phyloP scores from a whole-genome alignment of 2,888 invertebrate species.

The Rotaria magnacalcarata region DNA sequence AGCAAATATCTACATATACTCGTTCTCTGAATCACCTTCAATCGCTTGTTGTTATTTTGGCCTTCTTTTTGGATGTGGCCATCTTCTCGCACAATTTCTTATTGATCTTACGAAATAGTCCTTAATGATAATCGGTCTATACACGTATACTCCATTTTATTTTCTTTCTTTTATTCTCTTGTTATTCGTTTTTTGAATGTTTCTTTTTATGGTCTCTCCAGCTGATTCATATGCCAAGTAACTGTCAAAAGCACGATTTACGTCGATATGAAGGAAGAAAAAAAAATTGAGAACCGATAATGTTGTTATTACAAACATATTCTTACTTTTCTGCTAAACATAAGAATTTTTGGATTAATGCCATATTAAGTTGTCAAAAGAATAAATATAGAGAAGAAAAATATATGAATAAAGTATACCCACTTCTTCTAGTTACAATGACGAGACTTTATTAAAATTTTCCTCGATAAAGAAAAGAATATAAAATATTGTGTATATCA shows the following conservation, averaged over 20 bases:
- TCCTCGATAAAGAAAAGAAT: background rate
- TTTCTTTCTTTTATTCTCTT: background rate
- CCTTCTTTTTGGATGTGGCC: slow-evolving; percentile 13
- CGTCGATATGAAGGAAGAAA: background rate
- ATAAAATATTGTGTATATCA: background rate
- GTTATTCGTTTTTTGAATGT: background rate
- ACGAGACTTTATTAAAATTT: background rate
- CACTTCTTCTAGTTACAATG: background rate
- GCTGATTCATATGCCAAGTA: background rate
- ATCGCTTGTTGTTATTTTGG: slow-evolving; percentile 11
- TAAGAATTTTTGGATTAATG: background rate
- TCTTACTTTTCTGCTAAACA: background rate
- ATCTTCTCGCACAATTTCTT: slow-evolving; percentile 4
- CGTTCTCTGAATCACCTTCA: background rate
- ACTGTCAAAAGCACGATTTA: background rate
- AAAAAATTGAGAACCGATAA: background rate
- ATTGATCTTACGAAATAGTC: slow-evolving; percentile 16
- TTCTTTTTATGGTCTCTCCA: background rate
- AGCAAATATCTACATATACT: background rate
- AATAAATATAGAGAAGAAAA: background rate
- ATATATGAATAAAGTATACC: background rate
- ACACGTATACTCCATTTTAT: background rate
- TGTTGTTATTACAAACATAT: background rate
- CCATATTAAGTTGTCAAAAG: slow-evolving; percentile 17
- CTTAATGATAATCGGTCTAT: background rate